Percentiles rank a stretch among this genome's conserved stretches.
Evolutionary conservation across 2,797 vertebrate genomes (phyloP).

Genomic region (Allenopithecus nigroviridis): DNA sequence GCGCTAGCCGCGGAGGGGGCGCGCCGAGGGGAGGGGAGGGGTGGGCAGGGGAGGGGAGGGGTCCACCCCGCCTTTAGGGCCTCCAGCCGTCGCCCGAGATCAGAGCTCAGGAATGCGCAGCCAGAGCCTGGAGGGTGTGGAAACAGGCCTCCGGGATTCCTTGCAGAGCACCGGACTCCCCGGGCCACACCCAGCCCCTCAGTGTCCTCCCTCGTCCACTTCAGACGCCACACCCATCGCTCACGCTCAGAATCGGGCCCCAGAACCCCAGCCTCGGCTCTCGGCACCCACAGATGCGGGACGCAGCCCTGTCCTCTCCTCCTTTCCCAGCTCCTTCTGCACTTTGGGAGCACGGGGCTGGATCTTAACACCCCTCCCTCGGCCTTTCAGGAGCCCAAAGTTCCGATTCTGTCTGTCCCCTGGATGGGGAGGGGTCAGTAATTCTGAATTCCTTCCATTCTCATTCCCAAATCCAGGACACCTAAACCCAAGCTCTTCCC

Average conservation of each 20-base stretch:
- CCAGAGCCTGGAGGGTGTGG: not conserved
- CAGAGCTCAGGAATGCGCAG: conserved; percentile 53
- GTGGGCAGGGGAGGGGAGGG: too few relatives aligned
- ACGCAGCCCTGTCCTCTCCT: not conserved
- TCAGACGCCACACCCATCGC: not conserved
- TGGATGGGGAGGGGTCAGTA: not conserved
- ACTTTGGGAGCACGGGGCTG: not conserved
- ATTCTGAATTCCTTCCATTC: not conserved
- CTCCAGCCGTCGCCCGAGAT: not conserved
- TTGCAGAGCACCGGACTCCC: not conserved
- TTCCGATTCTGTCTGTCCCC: not conserved
- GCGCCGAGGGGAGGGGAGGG: not conserved
- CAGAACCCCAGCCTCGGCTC: not conserved
- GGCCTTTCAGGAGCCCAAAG: not conserved
- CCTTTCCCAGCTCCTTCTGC: not conserved
- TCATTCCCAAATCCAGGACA: not conserved
- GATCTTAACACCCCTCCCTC: not conserved
- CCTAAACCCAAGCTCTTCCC: not conserved
- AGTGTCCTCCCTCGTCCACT: too few relatives aligned
- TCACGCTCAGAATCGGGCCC: not conserved
- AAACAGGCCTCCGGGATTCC: not conserved
- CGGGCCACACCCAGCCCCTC: not conserved
- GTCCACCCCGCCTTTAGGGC: not conserved
- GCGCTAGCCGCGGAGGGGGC: not conserved
- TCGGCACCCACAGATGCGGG: not conserved